Evolutionary conservation across 1,140 invertebrate species (phyloP).

Genomic region (Euschistus heros): DNA sequence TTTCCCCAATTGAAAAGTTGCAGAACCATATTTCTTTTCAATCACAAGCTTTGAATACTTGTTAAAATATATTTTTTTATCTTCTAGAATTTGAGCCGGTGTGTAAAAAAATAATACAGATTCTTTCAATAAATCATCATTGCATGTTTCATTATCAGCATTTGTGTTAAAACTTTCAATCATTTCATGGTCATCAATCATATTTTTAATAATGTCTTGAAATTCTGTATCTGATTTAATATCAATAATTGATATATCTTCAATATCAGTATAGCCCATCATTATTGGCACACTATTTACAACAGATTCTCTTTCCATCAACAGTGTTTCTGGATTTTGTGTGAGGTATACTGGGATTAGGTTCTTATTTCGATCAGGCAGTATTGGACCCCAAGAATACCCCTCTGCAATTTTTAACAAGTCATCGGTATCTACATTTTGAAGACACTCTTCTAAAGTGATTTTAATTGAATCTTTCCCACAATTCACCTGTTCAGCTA

Average conservation of each 20-base stretch:
- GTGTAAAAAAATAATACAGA: conserved; percentile 63
- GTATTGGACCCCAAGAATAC: conserved; percentile 59
- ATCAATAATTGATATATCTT: conserved; percentile 49
- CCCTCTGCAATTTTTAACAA: conserved; percentile 48
- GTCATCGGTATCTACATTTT: conserved; percentile 44
- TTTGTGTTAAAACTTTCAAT: conserved; percentile 36
- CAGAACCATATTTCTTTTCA: conserved; percentile 59
- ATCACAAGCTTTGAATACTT: conserved; percentile 55
- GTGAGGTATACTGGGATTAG: conserved; percentile 57
- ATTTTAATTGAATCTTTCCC: conserved; percentile 44
- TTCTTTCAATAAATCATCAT: conserved; percentile 56
- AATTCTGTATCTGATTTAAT: conserved; percentile 40
- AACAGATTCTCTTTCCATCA: conserved; percentile 44
- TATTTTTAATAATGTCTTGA: conserved; percentile 34
- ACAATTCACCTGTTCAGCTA: conserved; percentile 54
- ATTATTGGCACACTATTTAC: conserved; percentile 50
- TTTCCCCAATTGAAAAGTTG: conserved; percentile 51
- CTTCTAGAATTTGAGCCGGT: conserved; percentile 45
- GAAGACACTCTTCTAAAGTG: conserved; percentile 53
- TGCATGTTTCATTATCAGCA: conserved; percentile 50
- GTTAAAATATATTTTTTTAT: conserved; percentile 44
- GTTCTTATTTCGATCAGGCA: conserved; percentile 47
- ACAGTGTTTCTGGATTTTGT: conserved; percentile 47
- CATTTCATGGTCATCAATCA: conserved; percentile 47
- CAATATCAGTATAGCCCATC: conserved; percentile 64